Percentiles rank a stretch among this genome's conserved stretches.
Conservation (phyloP, 2,113 vertebrate species). For the Trichomycterus rosablanca region DNA sequence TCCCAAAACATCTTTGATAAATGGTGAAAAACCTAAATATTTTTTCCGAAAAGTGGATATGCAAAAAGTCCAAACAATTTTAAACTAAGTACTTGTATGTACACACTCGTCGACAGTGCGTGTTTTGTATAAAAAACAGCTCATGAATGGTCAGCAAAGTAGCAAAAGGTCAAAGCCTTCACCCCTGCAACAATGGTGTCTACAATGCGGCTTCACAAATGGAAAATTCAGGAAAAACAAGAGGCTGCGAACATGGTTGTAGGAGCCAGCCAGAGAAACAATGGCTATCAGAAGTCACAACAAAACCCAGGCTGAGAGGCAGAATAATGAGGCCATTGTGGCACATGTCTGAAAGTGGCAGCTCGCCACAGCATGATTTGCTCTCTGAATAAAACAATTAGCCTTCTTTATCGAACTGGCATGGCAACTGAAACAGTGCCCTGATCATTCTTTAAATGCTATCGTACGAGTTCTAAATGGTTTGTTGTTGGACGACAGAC, state of each 20-base stretch:
- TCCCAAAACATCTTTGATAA: too few relatives aligned
- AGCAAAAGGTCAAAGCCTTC: conserved; percentile 47
- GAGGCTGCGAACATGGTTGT: conserved; percentile 48
- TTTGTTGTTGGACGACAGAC: too few relatives aligned
- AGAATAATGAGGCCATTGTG: conserved; percentile 66
- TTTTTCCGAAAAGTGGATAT: too few relatives aligned
- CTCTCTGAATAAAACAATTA: conserved; percentile 59
- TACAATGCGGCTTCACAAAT: conserved; percentile 53
- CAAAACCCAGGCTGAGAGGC: conserved; percentile 53
- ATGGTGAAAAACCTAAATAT: too few relatives aligned
- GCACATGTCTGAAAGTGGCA: conserved; percentile 49
- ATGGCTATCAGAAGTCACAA: conserved; percentile 58
- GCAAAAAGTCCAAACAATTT: too few relatives aligned
- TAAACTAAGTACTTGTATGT: too few relatives aligned
- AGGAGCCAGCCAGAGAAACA: conserved; percentile 60
- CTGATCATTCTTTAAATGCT: too few relatives aligned
- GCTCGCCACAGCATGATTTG: conserved; percentile 56
- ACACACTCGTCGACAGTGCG: too few relatives aligned
- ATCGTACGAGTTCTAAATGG: too few relatives aligned
- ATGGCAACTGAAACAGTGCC: conserved; percentile 6
- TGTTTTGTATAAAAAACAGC: background rate
- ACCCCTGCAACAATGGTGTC: conserved; percentile 34
- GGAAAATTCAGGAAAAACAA: conserved; percentile 57
- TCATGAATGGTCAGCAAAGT: conserved; percentile 20
- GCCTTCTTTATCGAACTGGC: conserved; percentile 41